Percentiles rank a stretch among this genome's conserved stretches.
Conservation (phyloP, 2,888 invertebrate genomes). For the Cephus sareptanus region DNA sequence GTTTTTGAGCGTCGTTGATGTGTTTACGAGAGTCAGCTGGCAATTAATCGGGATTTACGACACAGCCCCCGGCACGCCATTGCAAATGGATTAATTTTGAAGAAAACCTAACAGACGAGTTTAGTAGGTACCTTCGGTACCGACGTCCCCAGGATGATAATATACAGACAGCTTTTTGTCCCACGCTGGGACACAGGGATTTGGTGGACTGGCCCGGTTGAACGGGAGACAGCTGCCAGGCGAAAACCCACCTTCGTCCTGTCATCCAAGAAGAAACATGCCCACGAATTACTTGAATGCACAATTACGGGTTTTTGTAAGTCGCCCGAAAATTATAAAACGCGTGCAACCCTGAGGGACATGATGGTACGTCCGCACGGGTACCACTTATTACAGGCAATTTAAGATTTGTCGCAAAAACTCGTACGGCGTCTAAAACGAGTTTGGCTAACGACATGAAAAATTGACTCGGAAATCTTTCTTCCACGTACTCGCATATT, state of each 20-base stretch:
- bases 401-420: not conserved
- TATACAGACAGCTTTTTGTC: constrained; percentile 37
- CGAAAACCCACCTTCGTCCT: constrained; percentile 18
- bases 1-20: constrained; percentile 41
- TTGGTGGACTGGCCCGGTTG: not conserved
- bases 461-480: not conserved
- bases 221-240: constrained; percentile 50
- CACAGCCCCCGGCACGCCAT: constrained; percentile 43
- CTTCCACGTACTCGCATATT: not conserved
- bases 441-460: not conserved
- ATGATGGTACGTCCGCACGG: not conserved
- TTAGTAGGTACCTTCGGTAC: constrained; percentile 39
- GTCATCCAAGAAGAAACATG: constrained; percentile 32
- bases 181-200: not conserved
- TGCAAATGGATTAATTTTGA: constrained; percentile 51
- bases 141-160: constrained; percentile 26
- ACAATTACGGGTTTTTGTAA: constrained; percentile 17
- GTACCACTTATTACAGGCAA: not conserved
- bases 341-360: not conserved
- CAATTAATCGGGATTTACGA: constrained; percentile 60
- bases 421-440: not conserved
- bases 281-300: constrained; percentile 30
- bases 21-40: constrained; percentile 51
- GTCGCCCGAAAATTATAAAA: not conserved
- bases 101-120: constrained; percentile 30